These are phyloP conservation scores for Liolophura sinensis DNA, from an alignment of 1,140 invertebrate species.

Conservation along the genomic window DNA sequence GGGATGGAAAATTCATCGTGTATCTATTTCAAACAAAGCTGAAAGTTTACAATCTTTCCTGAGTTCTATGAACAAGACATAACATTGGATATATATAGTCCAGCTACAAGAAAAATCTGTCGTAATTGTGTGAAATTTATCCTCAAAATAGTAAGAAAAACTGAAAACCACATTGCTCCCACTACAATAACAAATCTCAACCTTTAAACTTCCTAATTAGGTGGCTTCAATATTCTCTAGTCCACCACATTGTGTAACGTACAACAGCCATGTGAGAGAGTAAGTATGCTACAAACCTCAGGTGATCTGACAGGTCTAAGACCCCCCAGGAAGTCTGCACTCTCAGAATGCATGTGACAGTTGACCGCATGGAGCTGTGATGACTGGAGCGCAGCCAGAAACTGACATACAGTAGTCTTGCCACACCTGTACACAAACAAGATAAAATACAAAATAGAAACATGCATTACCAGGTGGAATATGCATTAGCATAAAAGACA, in stretches of 20 bases:
- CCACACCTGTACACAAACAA: slow-evolving; percentile 72
- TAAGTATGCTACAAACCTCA: slow-evolving; percentile 11
- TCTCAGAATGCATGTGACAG: slow-evolving; percentile 99
- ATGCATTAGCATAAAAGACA: too few species aligned
- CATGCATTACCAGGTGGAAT: too few species aligned
- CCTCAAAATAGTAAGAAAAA: neutral
- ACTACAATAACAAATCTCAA: neutral
- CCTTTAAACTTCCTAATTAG: too few species aligned
- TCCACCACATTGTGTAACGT: neutral
- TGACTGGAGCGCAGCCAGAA: slow-evolving; percentile 72
- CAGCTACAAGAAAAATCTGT: neutral
- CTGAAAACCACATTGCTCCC: neutral
- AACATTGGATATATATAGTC: too few species aligned
- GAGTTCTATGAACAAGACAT: too few species aligned
- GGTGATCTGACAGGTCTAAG: slow-evolving; percentile 79
- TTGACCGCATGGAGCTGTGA: slow-evolving; percentile 81
- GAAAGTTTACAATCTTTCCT: too few species aligned
- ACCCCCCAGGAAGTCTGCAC: slow-evolving; percentile 95
- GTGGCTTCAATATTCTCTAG: neutral
- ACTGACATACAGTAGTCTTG: slow-evolving; percentile 95
- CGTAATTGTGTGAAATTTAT: neutral
- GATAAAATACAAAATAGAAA: neutral
- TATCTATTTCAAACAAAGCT: too few species aligned
- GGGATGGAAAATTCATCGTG: too few species aligned
- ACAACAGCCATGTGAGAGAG: neutral